A percentile compares a stretch with the other conserved stretches of the same genome.
phyloP scores from a whole-genome alignment of 2,888 invertebrate genomes.

The Pollenia amentaria region DNA sequence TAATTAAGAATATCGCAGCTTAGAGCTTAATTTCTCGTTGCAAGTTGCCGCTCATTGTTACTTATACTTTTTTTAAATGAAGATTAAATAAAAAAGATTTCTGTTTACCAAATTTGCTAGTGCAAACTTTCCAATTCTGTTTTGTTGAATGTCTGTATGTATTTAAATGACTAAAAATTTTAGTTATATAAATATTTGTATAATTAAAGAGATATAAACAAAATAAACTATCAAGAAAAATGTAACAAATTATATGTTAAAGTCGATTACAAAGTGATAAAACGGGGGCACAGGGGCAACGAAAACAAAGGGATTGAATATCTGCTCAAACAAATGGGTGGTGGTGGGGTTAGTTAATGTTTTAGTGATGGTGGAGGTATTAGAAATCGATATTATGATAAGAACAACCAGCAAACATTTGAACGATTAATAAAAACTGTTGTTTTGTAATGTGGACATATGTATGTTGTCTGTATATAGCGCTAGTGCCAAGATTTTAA shows the following conservation, averaged over 20 bases:
- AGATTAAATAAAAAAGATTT: too few species aligned
- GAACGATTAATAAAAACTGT: conserved; percentile 35
- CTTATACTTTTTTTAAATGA: too few species aligned
- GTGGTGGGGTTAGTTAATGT: background rate
- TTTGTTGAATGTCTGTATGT: background rate
- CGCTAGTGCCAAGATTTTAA: conserved; percentile 46
- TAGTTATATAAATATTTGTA: conserved; percentile 1
- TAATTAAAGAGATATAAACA: conserved; percentile 13
- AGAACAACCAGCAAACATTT: conserved; percentile 67
- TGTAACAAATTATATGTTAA: conserved; percentile 21
- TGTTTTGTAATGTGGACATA: conserved; percentile 28
- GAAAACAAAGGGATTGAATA: conserved; percentile 39
- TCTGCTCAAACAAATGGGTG: conserved; percentile 60
- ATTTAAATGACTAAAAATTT: conserved; percentile 2
- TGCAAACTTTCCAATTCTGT: background rate
- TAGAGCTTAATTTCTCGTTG: too few species aligned
- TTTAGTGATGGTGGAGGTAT: conserved; percentile 1
- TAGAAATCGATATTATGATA: conserved; percentile 56
- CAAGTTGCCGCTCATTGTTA: too few species aligned
- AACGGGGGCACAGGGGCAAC: conserved; percentile 23
- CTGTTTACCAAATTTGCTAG: too few species aligned
- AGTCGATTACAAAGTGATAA: conserved; percentile 44
- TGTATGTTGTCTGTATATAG: background rate
- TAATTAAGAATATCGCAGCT: too few species aligned
- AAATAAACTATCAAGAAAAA: conserved; percentile 49